Conservation (phyloP, 2,888 invertebrate species). For the Phasia obesa region DNA sequence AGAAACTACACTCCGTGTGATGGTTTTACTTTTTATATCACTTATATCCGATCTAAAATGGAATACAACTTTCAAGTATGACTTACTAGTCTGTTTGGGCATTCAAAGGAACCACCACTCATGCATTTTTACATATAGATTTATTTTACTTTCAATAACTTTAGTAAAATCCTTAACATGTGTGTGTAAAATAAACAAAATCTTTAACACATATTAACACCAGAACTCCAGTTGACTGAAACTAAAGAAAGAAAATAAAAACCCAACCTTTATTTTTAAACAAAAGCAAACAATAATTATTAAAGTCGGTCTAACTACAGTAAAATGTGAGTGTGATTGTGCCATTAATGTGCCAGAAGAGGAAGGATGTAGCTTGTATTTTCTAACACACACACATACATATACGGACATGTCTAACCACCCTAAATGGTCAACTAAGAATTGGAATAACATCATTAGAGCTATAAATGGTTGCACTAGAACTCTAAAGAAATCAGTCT, state of each 20-base stretch:
- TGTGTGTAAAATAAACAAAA: background rate
- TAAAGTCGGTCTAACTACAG: too few relatives aligned
- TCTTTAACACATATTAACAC: background rate
- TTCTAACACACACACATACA: background rate
- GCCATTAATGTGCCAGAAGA: conserved; percentile 41
- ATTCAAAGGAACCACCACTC: background rate
- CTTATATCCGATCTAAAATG: too few relatives aligned
- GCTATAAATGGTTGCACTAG: conserved; percentile 58
- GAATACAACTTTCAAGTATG: too few relatives aligned
- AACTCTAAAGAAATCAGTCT: conserved; percentile 60
- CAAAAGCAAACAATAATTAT: too few relatives aligned
- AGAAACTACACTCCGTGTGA: too few relatives aligned
- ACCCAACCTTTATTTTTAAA: too few relatives aligned
- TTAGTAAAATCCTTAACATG: background rate
- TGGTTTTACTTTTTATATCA: too few relatives aligned
- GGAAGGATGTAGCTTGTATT: background rate
- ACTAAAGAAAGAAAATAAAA: too few relatives aligned
- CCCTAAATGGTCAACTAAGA: conserved; percentile 20
- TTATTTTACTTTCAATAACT: background rate
- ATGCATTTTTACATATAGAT: background rate
- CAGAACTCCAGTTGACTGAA: too few relatives aligned
- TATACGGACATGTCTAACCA: background rate
- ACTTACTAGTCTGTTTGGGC: too few relatives aligned
- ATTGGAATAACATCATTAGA: background rate
- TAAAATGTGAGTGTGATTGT: too few relatives aligned